Base-by-base conservation (phyloP, 2,797 vertebrate genomes). In the Chloroceryle amazona region DNA sequence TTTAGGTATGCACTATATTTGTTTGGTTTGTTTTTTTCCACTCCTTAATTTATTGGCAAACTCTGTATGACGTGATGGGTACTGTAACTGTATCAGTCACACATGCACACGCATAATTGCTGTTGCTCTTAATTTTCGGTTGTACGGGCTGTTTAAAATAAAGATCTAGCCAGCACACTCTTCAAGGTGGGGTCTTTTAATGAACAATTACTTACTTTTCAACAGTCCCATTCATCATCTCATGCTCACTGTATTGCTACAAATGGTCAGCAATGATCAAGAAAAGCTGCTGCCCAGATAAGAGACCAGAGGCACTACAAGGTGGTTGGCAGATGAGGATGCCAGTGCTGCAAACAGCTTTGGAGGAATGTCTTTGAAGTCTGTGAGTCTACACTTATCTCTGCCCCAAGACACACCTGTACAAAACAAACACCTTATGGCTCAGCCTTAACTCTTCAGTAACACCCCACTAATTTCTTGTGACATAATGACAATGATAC, bases 1-100 rank as follows among this genome's bases (percentile, higher is more conserved):
- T 95, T 63, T 86, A 91, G 91, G 92, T 95, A 91, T 78, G 81
- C 84, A 91, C 90, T 81, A 86, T 85, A 68, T 93, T 96, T 94
- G 66, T 54, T 26, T 52, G 51, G 26, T 28, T 51, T 51, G 51
- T 52, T 52, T 52, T 4, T 41, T 93, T 94, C 58, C 86, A 89
- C 35, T 96, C 17, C 35, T 91, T 95, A 92, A 93, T 96, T 96
- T 91, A 94, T 96, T 93, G 89, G 93, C 88, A 92, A 55, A 85
- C 44, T 79, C 55, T 60, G 61, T 91, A 41, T 82, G 86, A 39
- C 0, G 23, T 94, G 94, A 92, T 78, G 66, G 83, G 86, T 94
- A 51, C 89, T 81, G 55, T 78, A 61, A 10, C 57, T 62, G 25
- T 90, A 75, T 70, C 94, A 41, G 80, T 93, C 89, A 81, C 86